Evolutionary conservation across 2,113 vertebrate genomes (phyloP).

Genomic region (Ailuropoda melanoleuca): DNA sequence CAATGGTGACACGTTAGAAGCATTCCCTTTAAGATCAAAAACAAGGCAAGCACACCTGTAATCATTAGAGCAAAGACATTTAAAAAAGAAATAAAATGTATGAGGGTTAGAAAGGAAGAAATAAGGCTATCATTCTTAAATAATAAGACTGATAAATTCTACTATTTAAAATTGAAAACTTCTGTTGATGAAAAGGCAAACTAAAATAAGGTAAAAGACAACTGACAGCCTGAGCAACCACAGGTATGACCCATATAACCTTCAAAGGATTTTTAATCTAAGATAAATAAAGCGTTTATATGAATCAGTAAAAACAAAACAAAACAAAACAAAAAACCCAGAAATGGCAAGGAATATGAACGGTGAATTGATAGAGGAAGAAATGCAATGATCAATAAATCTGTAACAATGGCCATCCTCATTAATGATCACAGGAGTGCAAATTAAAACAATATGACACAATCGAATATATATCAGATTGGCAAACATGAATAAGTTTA

Average conservation of each 20-base stretch:
- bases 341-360: neutral
- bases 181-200: neutral
- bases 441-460: neutral
- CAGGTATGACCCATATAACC: neutral
- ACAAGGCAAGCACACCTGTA: neutral
- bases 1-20: neutral
- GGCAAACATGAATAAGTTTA: neutral
- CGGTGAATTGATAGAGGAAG: neutral
- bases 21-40: neutral
- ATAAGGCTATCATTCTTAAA: neutral
- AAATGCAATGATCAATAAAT: neutral
- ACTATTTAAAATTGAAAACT: neutral
- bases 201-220: neutral
- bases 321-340: too few species aligned
- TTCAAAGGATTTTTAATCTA: neutral
- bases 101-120: neutral
- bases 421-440: neutral
- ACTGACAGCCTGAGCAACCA: neutral
- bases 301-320: neutral
- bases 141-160: neutral
- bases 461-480: neutral
- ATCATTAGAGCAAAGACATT: neutral
- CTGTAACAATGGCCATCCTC: neutral
- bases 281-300: neutral
- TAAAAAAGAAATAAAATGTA: neutral